Base-by-base conservation (phyloP, 2,797 vertebrate genomes). In the Mastacembelus armatus region DNA sequence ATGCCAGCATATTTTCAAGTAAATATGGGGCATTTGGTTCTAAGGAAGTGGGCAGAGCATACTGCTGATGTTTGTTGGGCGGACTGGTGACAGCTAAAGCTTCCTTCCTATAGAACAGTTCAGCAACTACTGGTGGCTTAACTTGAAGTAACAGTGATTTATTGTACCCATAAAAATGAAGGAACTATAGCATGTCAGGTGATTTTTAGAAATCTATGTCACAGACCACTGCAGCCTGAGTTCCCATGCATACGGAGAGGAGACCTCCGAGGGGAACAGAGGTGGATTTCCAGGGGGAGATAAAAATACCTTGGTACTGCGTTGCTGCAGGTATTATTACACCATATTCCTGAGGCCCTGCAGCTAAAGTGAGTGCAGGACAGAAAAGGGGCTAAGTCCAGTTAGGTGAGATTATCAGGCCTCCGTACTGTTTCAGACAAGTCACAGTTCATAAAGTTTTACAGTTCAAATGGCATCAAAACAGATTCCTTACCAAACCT, bases 271-370 rank as follows among this genome's bases (percentile, higher is more conserved):
- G n/a, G 52, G 72, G 61, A 83, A 89, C 71, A 84, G 77, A 88
- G 84, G 80, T 84, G 81, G 85, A 91, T 91, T 90, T 90, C 83
- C 66, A 52, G 33, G 61, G 66, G 66, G 77, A 83, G 90, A 90
- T 90, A 91, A 92, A 93, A 92, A 93, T 93, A 92, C 83, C 78
- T 78, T 80, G 66, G 61, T 77, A 68, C 61, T 75, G 78, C 44
- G 58, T 78, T 71, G 81, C 88, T 88, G 84, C 87, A 91, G 92
- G 89, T 91, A 85, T 90, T 89, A 92, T 91, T 91, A 91, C 90
- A 92, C 83, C 84, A 88, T 54, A 60, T 67, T 56, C 11, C 54
- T 72, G 85, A 76, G 86, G 71, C 78, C 80, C 74, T 61, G 69
- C 55, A 67, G 64, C 38, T 66, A 43, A 66, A 57, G 67, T 11